Percentiles rank a stretch among this genome's conserved stretches.
Evolutionary conservation across 2,113 vertebrate species (phyloP).

Genomic region (Podarcis muralis): DNA sequence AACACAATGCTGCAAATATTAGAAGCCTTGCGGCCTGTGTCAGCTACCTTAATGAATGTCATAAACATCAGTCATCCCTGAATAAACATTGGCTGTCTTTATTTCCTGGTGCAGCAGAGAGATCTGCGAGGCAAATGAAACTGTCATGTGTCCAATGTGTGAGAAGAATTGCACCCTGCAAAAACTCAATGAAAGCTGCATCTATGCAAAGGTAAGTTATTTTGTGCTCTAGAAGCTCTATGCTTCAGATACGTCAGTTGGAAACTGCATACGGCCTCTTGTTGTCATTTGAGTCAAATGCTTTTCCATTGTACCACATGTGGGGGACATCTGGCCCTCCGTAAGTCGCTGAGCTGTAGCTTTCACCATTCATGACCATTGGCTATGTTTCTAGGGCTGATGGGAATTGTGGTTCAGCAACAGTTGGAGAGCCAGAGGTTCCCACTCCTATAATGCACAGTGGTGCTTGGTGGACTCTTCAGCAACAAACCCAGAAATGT

Average conservation of each 20-base stretch:
- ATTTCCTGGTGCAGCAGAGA: constrained; percentile 83
- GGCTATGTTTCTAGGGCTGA: too few species aligned
- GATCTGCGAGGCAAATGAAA: constrained; percentile 94
- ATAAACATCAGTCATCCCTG: background rate
- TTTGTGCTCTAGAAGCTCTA: background rate
- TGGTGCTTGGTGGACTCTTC: background rate
- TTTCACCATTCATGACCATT: too few species aligned
- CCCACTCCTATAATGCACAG: background rate
- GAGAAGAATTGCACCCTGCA: constrained; percentile 91
- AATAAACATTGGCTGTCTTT: constrained; percentile 37
- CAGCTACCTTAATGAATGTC: background rate
- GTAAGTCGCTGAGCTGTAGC: too few species aligned
- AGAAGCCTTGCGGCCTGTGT: background rate
- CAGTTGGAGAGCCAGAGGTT: too few species aligned
- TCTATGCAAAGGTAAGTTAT: constrained; percentile 91
- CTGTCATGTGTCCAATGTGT: constrained; percentile 96
- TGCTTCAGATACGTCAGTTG: background rate
- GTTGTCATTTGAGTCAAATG: background rate
- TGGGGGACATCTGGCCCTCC: too few species aligned
- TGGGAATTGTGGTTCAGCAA: too few species aligned
- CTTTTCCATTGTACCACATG: background rate
- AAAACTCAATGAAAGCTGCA: constrained; percentile 93
- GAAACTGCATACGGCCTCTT: background rate
- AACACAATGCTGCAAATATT: background rate
- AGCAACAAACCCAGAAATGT: background rate